Conservation (phyloP, 2,888 invertebrate species). For the Peribatodes rhomboidaria region DNA sequence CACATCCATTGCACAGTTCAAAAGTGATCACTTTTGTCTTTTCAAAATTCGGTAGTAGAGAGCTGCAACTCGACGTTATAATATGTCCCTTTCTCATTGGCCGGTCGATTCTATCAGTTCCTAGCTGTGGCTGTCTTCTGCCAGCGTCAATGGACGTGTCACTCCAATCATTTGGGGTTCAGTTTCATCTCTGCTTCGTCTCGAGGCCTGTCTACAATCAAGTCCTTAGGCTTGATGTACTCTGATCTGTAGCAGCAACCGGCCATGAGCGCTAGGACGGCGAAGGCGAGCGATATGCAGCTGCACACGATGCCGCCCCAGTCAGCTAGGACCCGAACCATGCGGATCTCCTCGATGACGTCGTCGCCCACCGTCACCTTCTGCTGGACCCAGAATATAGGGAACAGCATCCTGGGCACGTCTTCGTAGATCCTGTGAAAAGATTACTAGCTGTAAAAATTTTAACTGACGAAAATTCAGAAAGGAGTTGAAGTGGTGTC, state of each 20-base stretch:
- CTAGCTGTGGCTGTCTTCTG: background rate
- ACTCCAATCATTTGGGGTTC: constrained; percentile 64
- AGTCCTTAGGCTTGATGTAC: constrained; percentile 59
- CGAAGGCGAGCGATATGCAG: constrained; percentile 80
- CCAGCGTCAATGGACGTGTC: constrained; percentile 1
- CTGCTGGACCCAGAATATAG: constrained; percentile 93
- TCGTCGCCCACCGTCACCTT: constrained; percentile 87
- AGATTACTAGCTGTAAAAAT: background rate
- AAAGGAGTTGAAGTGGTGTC: too few species aligned
- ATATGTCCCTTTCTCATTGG: background rate
- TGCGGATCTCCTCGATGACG: constrained; percentile 83
- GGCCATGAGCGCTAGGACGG: constrained; percentile 78
- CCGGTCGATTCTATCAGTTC: too few species aligned
- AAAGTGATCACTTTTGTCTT: background rate
- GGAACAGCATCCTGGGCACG: constrained; percentile 90
- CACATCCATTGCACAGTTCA: constrained; percentile 7
- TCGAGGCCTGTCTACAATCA: constrained; percentile 59
- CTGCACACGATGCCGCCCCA: constrained; percentile 77
- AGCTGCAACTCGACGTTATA: background rate
- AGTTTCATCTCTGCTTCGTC: constrained; percentile 76
- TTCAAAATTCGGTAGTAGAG: constrained; percentile 6
- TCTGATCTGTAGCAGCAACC: constrained; percentile 63
- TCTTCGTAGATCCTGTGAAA: constrained; percentile 88
- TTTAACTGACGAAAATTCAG: too few species aligned
- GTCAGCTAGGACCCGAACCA: constrained; percentile 68